Evolutionary conservation across 2,113 vertebrate species (phyloP).

Genomic region (Microcebus lehilahytsara): DNA sequence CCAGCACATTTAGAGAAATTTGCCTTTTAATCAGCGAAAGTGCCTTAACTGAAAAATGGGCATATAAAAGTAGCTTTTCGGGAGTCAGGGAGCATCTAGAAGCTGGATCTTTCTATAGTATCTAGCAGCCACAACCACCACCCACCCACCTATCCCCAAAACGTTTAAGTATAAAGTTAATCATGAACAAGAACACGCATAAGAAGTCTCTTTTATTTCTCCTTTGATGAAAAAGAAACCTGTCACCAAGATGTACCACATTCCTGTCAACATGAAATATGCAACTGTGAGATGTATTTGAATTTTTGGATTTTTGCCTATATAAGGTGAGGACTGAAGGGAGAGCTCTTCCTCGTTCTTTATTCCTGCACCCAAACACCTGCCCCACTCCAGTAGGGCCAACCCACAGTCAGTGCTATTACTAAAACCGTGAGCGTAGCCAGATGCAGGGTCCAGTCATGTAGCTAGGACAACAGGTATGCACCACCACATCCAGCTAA

Average conservation of each 20-base stretch:
- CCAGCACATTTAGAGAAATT: not conserved
- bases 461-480: too few relatives aligned
- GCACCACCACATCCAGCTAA: too few relatives aligned
- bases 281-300: not conserved
- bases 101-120: not conserved
- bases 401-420: not conserved
- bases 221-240: slow-evolving; percentile 12
- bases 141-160: not conserved
- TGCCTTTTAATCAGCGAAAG: slow-evolving; percentile 10
- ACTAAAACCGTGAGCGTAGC: fast-evolving
- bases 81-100: not conserved
- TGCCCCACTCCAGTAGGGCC: not conserved
- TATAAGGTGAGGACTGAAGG: not conserved
- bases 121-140: not conserved
- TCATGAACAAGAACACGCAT: not conserved
- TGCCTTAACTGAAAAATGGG: not conserved
- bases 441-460: not conserved
- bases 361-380: not conserved
- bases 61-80: not conserved
- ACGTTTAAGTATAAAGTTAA: slow-evolving; percentile 7
- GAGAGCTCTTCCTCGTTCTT: not conserved
- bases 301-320: not conserved
- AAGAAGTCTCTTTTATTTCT: not conserved
- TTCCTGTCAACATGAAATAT: not conserved
- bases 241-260: not conserved